Evolutionary conservation across 2,797 vertebrate species (phyloP).

Genomic region (Enteromius unitaeniatus): DNA sequence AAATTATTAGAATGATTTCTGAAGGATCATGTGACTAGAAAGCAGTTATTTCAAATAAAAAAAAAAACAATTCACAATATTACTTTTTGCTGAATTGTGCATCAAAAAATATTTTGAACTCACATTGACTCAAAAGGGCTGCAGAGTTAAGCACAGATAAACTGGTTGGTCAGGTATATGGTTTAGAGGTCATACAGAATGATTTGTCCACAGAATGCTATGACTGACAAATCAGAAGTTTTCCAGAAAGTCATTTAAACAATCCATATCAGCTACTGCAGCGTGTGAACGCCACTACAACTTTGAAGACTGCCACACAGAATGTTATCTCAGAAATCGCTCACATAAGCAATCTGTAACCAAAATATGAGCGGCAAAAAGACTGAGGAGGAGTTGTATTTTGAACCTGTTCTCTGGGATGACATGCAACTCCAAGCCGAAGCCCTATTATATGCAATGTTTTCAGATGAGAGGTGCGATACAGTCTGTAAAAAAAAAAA

Average conservation of each 20-base stretch:
- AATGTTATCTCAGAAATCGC: conserved; percentile 9
- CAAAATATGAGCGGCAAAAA: not conserved
- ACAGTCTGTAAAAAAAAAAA: conserved; percentile 10
- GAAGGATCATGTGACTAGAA: not conserved
- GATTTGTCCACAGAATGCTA: conserved; percentile 2
- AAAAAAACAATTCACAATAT: too few relatives aligned
- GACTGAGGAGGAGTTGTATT: conserved; percentile 5
- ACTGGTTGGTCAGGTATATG: not conserved
- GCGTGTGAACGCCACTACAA: not conserved
- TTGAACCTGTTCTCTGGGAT: not conserved
- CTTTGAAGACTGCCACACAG: not conserved
- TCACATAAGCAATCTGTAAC: not conserved
- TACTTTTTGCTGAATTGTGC: too few relatives aligned
- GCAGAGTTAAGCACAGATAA: not conserved
- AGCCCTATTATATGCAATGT: not conserved
- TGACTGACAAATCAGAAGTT: not conserved
- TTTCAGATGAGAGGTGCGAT: conserved; percentile 17
- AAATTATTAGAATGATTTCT: not conserved
- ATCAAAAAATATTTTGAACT: too few relatives aligned
- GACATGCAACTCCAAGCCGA: conserved; percentile 9
- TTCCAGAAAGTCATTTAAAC: not conserved
- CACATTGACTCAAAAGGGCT: too few relatives aligned
- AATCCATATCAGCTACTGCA: not conserved
- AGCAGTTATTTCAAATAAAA: too few relatives aligned
- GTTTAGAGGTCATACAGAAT: not conserved